Evolutionary conservation across 1,140 invertebrate species (phyloP).

Genomic region (Pollicipes pollicipes): DNA sequence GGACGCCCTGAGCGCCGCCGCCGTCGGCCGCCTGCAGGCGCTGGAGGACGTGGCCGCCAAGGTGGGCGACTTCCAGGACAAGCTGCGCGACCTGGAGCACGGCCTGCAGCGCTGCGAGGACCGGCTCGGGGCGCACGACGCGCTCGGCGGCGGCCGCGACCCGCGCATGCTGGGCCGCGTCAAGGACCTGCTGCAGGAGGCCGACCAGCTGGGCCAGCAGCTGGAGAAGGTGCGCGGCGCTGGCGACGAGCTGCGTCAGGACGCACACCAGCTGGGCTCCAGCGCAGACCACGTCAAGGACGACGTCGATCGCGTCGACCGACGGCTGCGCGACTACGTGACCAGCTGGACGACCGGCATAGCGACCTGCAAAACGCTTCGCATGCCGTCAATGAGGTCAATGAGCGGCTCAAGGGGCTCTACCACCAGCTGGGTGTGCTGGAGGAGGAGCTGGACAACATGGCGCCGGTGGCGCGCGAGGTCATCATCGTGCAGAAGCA

Average conservation of each 20-base stretch:
- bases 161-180: constrained; percentile 64
- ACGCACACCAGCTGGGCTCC: constrained; percentile 38
- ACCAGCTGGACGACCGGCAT: constrained; percentile 56
- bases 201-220: constrained; percentile 51
- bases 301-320: constrained; percentile 54
- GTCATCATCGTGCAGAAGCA: constrained; percentile 63
- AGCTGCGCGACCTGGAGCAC: constrained; percentile 59
- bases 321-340: constrained; percentile 59
- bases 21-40: constrained; percentile 44
- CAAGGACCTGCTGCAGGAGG: constrained; percentile 55
- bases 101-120: constrained; percentile 72
- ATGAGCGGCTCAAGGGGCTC: constrained; percentile 57
- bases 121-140: constrained; percentile 57
- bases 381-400: constrained; percentile 66
- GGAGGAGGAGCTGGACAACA: constrained; percentile 63
- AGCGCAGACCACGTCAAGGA: constrained; percentile 54
- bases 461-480: constrained; percentile 70
- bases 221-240: constrained; percentile 46
- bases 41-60: constrained; percentile 67
- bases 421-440: constrained; percentile 53
- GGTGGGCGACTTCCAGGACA: constrained; percentile 66
- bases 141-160: constrained; percentile 51
- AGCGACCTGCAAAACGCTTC: constrained; percentile 68
- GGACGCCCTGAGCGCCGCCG: constrained; percentile 62
- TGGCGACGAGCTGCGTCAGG: constrained; percentile 52